Base-by-base conservation (phyloP, 2,888 invertebrate species). In the Camponotus fellah region DNA sequence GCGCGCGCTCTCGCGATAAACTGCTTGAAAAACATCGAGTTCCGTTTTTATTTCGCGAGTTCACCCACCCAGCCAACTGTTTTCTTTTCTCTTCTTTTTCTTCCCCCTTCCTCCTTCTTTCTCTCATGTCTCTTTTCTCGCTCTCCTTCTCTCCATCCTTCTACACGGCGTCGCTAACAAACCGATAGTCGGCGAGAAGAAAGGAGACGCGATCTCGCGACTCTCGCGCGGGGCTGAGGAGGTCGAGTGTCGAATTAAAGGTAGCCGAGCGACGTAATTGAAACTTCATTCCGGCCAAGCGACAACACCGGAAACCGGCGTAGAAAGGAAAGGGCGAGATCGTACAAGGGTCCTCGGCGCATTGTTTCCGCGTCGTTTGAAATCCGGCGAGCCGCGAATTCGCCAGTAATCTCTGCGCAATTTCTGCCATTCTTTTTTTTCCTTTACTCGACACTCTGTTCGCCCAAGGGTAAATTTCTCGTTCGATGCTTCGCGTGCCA, bases 1-100 rank as follows among this genome's bases (percentile, higher is more conserved):
- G 85, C 85, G 91, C 89, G 87, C 85, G 89, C 83, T 87, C 89
- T 88, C 85, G 92, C 89, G 91, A 92, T 92, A 93, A 93, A 92
- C 91, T 90, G 91, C 91, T 89, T 90, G 89, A 91, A 89, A 90
- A 89, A 92, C 91, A 87, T 89, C 82, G 83, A 86, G 83, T 88
- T 85, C 84, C 79, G 83, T 87, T 85, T 90, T 87, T 86, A 86
- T 87, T 84, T 87, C 85, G 82, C 71, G 83, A 60, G 69, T 71
- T 84, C 84, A 68, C 58, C 83, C 75, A 21, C 65, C 86, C 58
- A n/a, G 32, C 21, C 65, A 32, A 60, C n/a, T 72, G 66, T 79
- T 82, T 84, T 66, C 53, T 34, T 62, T 32, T 60, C n/a, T 26
- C 26, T 26, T 26, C 2, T 14, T 40, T 17, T 66, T 65, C 17